phyloP scores from a whole-genome alignment of 2,113 vertebrate genomes.

The Toxotes chatareus region DNA sequence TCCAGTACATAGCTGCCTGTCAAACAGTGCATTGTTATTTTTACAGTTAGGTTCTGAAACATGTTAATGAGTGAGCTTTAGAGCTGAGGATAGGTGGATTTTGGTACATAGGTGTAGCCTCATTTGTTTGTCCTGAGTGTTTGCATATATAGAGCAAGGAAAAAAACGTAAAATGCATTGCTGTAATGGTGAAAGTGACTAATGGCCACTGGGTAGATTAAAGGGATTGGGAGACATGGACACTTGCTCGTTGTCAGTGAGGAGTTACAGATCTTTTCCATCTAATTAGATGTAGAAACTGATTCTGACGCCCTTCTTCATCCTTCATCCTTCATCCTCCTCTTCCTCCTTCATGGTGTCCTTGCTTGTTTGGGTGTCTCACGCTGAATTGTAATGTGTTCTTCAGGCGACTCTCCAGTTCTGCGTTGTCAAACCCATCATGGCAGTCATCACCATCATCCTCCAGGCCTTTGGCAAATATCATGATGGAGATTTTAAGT shows the following conservation, averaged over 20 bases:
- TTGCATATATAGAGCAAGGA: background rate
- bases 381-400: constrained; percentile 58
- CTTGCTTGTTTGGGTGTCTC: constrained; percentile 48
- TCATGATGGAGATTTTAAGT: constrained; percentile 97
- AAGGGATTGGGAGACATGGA: background rate
- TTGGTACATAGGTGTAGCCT: too few species aligned
- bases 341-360: constrained; percentile 11
- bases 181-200: background rate
- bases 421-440: constrained; percentile 96
- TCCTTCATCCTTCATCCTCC: background rate
- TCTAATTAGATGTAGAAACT: constrained; percentile 21
- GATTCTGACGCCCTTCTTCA: background rate
- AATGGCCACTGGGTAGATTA: background rate
- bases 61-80: background rate
- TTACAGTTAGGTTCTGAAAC: background rate
- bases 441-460: constrained; percentile 93
- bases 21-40: background rate
- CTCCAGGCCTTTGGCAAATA: constrained; percentile 95
- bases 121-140: background rate
- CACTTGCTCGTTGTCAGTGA: background rate
- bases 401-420: constrained; percentile 96
- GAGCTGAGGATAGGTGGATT: too few species aligned
- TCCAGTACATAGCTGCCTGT: background rate
- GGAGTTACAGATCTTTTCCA: constrained; percentile 13
- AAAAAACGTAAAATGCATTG: background rate